Percentiles rank a stretch among this genome's conserved stretches.
Evolutionary conservation across 2,797 vertebrate species (phyloP).

Genomic region (Linurgus olivaceus): DNA sequence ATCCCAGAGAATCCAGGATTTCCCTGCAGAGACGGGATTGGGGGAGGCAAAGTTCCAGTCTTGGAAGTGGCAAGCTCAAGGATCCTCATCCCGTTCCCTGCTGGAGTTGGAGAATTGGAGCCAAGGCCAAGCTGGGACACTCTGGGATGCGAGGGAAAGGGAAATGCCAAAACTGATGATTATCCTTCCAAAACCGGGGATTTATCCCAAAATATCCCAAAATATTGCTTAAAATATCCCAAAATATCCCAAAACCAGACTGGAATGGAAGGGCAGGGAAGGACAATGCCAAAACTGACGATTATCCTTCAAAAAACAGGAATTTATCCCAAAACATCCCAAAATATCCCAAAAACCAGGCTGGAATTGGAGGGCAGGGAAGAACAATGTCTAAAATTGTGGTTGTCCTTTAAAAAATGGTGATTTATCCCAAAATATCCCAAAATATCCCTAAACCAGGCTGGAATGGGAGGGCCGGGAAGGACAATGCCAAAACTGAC

Average conservation of each 20-base stretch:
- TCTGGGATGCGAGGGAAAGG: neutral
- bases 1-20: rapidly evolving
- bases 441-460: neutral
- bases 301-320: no score
- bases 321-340: neutral
- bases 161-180: neutral
- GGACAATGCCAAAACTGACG: neutral
- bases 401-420: rapidly evolving
- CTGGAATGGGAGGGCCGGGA: rapidly evolving
- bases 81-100: neutral
- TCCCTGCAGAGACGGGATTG: neutral
- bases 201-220: neutral
- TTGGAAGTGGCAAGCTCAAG: neutral
- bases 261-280: no score
- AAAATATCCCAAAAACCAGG: neutral
- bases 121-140: neutral
- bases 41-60: neutral
- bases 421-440: neutral
- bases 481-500: rapidly evolving
- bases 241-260: no score
- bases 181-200: no score
- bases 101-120: neutral
- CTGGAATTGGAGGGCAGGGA: no score
- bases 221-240: neutral
- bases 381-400: rapidly evolving